Evolutionary conservation across 2,113 vertebrate species (phyloP), one percentile per base, ranked within the genome.

Genomic region (Grallaria varia): DNA sequence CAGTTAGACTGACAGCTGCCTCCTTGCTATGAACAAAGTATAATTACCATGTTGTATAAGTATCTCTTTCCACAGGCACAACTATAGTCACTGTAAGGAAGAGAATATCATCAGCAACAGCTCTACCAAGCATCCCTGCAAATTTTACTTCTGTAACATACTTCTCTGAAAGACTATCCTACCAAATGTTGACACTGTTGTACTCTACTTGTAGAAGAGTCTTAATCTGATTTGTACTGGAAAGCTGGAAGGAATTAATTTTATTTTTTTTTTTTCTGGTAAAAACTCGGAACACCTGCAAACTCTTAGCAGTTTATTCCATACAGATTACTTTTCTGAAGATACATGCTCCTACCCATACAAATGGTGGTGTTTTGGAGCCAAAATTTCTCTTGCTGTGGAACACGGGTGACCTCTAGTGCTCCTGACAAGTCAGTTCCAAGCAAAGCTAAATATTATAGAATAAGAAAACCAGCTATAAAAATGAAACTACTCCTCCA

Each of bases 351-450:
- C 39, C 90, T 74, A 58, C 19, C 14, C 59, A 90, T 62, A 80
- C 50, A 73, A 59, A 83, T 30, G 14, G 37, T 5, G n/a, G 6
- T 7, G 20, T 19, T 76, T 56, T 88, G 40, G 37, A 83, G 79
- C 5, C 58, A 80, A 49, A 94, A 69, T 53, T 81, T 90, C 42
- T 77, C 25, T 37, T 90, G 67, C 59, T 90, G 52, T 86, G 79
- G 93, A 94, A 83, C 92, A 92, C n/a, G 82, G 79, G 90, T 86
- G 96, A 97, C 96, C 90, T 87, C 96, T 97, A 96, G 95, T 79
- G 96, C 79, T 82, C 92, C 30, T 50, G 91, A 58, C 11, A 74
- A 71, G 72, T 44, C 59, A 90, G 55, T 59, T 93, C 42, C 56
- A 94, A 94, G 47, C 33, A 90, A 75, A 84, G 33, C 20, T 60